These are phyloP conservation scores for Nothura maculosa DNA, from an alignment of 2,797 vertebrate species.

Conservation along the genomic window DNA sequence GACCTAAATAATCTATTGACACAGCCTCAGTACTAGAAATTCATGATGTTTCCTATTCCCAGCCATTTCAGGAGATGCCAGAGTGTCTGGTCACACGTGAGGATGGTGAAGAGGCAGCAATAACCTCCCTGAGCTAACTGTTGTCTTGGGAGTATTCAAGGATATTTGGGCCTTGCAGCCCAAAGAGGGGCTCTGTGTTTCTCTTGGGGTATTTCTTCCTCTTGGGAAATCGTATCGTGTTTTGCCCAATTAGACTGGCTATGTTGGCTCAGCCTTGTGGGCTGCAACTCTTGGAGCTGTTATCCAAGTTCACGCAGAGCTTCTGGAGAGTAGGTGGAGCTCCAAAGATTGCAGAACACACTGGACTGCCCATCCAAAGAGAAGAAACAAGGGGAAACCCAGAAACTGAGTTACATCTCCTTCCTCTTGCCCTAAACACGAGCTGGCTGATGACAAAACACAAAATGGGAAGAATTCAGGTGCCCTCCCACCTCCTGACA, in stretches of 20 bases:
- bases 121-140: not conserved
- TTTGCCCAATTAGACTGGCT: not conserved
- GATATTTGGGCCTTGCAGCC: not conserved
- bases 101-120: not conserved
- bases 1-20: not conserved
- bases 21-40: not conserved
- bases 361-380: not conserved
- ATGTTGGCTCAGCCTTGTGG: not conserved
- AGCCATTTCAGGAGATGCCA: not conserved
- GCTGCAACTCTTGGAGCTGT: not conserved
- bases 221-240: not conserved
- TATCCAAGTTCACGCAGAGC: not conserved
- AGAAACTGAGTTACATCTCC: not conserved
- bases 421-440: not conserved
- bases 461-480: no score
- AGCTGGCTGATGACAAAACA: not conserved
- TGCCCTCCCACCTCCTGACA: not conserved
- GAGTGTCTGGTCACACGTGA: not conserved
- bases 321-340: not conserved
- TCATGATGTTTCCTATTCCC: not conserved
- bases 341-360: not conserved
- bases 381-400: not conserved
- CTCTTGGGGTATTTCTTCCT: not conserved
- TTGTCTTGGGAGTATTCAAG: not conserved
- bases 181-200: not conserved